phyloP scores from a whole-genome alignment of 2,113 vertebrate species.

The Myotis davidii region DNA sequence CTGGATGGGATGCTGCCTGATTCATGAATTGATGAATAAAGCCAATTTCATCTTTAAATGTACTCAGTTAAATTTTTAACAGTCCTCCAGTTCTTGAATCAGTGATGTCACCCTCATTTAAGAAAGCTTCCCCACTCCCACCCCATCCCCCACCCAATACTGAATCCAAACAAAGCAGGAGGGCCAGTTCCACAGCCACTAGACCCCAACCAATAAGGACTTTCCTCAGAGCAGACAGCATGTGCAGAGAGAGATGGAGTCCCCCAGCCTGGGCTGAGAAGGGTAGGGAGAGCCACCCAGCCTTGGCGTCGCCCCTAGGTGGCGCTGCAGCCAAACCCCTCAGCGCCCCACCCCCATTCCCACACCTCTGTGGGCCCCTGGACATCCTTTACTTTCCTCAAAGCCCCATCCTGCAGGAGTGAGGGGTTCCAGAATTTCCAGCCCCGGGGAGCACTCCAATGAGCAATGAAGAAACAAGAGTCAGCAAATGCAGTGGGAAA shows the following conservation, averaged over 20 bases:
- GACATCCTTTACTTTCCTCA: neutral
- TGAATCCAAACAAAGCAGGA: neutral
- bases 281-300: accelerated
- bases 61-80: no score
- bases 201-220: no score
- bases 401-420: no score
- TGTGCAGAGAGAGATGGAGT: neutral
- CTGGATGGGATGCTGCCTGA: no score
- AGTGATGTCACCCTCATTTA: no score
- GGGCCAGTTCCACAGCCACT: neutral
- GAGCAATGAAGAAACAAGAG: neutral
- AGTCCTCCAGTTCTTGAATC: neutral
- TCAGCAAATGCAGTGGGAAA: neutral
- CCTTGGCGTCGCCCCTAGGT: accelerated
- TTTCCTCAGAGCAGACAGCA: no score
- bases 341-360: accelerated
- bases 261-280: no score
- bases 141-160: accelerated
- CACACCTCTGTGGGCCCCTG: accelerated
- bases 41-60: no score
- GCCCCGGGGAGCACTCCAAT: accelerated
- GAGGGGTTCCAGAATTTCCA: neutral
- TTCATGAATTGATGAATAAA: no score
- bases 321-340: neutral
- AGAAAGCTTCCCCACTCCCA: neutral